These are phyloP conservation scores for Strigops habroptila DNA, from an alignment of 2,113 vertebrate genomes.

Conservation along the genomic window DNA sequence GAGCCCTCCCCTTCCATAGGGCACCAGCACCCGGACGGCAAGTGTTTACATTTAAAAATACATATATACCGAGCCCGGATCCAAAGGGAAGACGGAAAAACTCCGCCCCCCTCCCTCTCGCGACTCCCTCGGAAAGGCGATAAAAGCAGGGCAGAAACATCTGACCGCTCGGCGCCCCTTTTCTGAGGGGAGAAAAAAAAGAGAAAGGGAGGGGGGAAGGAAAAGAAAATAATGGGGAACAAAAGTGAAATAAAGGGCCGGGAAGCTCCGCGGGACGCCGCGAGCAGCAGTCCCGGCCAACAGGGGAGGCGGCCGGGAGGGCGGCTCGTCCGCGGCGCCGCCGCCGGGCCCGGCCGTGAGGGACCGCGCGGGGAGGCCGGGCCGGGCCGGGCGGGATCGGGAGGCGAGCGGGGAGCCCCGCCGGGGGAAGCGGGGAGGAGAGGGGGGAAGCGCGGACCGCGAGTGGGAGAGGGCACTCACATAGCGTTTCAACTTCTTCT, in stretches of 20 bases:
- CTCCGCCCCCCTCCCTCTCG: constrained; percentile 18
- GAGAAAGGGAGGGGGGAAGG: not conserved
- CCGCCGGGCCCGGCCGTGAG: not conserved
- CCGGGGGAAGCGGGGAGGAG: not conserved
- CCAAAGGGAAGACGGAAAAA: not conserved
- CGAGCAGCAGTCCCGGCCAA: not conserved
- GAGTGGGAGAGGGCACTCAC: constrained; percentile 79
- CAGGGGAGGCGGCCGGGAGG: not conserved
- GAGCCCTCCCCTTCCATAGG: not conserved
- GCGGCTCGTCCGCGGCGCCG: not conserved
- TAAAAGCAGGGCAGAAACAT: not conserved
- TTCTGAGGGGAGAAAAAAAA: not conserved
- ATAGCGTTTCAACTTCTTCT: constrained; percentile 99
- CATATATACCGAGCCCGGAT: not conserved
- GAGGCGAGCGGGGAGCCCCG: not conserved
- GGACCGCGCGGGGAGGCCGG: not conserved
- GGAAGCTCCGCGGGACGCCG: not conserved
- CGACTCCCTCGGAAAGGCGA: not conserved
- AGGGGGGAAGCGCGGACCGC: not conserved
- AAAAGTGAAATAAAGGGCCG: not conserved
- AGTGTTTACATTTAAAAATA: constrained; percentile 36
- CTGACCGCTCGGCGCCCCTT: not conserved
- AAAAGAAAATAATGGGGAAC: not conserved
- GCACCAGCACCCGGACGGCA: not conserved
- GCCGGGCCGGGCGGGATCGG: not conserved